Percentiles rank a stretch among this genome's conserved stretches.
phyloP scores from a whole-genome alignment of 2,113 vertebrate species.

The Scomber scombrus region DNA sequence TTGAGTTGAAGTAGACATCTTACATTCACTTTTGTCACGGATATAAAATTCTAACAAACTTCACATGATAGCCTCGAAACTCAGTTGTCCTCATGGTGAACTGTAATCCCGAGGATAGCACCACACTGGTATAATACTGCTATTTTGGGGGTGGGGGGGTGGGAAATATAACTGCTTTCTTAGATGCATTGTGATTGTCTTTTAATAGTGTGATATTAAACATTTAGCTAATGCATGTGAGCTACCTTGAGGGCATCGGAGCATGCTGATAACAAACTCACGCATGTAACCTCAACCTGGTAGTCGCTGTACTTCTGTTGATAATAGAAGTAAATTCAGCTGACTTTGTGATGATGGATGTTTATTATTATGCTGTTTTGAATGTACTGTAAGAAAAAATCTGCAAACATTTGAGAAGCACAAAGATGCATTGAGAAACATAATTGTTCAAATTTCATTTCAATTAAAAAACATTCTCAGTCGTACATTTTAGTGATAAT shows the following conservation, averaged over 20 bases:
- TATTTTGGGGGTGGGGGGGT: background rate
- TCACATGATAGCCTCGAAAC: background rate
- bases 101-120: background rate
- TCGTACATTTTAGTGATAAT: background rate
- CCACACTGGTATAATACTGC: background rate
- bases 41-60: background rate
- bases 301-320: background rate
- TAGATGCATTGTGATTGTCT: constrained; percentile 18
- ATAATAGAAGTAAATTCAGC: constrained; percentile 13
- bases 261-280: constrained; percentile 27
- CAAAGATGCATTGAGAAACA: constrained; percentile 1
- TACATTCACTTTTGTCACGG: background rate
- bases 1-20: no score
- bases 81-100: background rate
- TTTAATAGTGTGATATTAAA: background rate
- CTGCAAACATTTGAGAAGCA: background rate
- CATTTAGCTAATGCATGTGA: constrained; percentile 14
- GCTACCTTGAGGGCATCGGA: background rate
- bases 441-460: background rate
- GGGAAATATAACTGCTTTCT: background rate
- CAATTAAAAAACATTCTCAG: background rate
- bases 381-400: background rate
- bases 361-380: background rate
- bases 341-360: constrained; percentile 8
- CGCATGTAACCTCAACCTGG: constrained; percentile 20